These are phyloP conservation scores for Corydoras sp. DNA, from an alignment of 2,113 vertebrate species.

Conservation along the genomic window DNA sequence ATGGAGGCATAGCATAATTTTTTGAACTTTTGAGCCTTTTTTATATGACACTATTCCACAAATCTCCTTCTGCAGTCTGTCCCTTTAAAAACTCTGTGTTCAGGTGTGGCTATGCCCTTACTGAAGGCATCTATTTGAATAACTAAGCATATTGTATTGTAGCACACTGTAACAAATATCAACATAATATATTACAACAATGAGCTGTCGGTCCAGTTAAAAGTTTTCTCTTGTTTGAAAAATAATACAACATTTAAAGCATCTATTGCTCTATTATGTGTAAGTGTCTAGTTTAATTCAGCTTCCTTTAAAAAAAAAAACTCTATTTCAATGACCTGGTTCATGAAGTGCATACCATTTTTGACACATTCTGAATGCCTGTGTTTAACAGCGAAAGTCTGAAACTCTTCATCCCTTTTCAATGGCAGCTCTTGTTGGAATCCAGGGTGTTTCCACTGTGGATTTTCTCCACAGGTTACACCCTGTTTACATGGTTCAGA, in stretches of 20 bases:
- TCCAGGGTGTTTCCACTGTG: constrained; percentile 18
- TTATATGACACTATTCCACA: neutral
- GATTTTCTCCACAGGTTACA: constrained; percentile 18
- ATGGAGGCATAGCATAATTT: constrained; percentile 1
- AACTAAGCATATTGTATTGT: constrained; percentile 13
- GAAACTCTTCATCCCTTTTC: constrained; percentile 24
- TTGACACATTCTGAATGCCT: neutral
- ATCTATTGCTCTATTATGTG: constrained; percentile 3
- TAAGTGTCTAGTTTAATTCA: constrained; percentile 12
- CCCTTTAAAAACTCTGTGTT: neutral
- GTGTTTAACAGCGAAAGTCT: constrained; percentile 13
- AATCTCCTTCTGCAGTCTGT: neutral
- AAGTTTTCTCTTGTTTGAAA: constrained; percentile 4
- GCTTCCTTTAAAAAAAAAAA: constrained; percentile 2
- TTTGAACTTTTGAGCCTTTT: neutral
- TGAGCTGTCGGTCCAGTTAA: constrained; percentile 38
- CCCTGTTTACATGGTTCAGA: constrained; percentile 22
- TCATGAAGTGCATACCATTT: neutral
- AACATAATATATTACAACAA: constrained; percentile 44
- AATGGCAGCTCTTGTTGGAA: constrained; percentile 27
- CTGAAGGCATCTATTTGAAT: constrained; percentile 20
- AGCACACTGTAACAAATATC: neutral
- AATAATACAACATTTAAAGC: constrained; percentile 17
- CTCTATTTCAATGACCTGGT: constrained; percentile 27
- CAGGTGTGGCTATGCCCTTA: constrained; percentile 4